Evolutionary conservation across 2,888 invertebrate species (phyloP), one percentile per base, ranked within the genome.

Genomic region (Chrysolina americana): DNA sequence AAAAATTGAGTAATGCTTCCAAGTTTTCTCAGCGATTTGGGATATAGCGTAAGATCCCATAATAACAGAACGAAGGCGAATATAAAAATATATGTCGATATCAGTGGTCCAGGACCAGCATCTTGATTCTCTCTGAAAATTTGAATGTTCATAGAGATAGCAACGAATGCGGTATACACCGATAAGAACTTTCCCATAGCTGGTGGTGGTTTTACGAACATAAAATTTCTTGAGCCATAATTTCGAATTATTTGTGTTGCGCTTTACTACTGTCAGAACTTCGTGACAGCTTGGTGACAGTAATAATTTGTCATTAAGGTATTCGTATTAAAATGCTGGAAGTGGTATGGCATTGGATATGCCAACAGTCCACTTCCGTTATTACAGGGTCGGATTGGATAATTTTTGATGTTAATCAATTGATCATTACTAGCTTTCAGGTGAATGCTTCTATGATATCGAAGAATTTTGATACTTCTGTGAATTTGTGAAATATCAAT

Each of bases 101-200:
- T 53, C 10, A 85, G 76, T 2, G 86, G 87, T 23, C 86, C 85
- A 63, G 83, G 81, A 56, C 81, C 82, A 2, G 73, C 70, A 28
- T 75, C 74, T 41, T 73, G 69, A 0, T 82, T 80, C 68, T 83
- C 83, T 72, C 83, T 81, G 75, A 87, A 87, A 62, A 87, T 81
- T 72, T 84, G 82, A 23, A 85, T 64, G 41, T 85, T 85, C 70
- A 73, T 82, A 21, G 78, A 82, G 80, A 85, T 86, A 71, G 85
- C 75, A 41, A 84, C 41, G 36, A 83, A 84, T 10, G 86, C 86
- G 76, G 83, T 65, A 73, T 85, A 78, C 44, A 85, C 82, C 1
- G 87, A 84, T 62, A 80, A 72, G 76, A 85, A 83, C 76, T 80
- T 82, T 53, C 84, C 87, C 87, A 87, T 87, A 75, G 23, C 28